These are phyloP conservation scores for Melieria omissa DNA, from an alignment of 2,888 invertebrate species.

Conservation along the genomic window DNA sequence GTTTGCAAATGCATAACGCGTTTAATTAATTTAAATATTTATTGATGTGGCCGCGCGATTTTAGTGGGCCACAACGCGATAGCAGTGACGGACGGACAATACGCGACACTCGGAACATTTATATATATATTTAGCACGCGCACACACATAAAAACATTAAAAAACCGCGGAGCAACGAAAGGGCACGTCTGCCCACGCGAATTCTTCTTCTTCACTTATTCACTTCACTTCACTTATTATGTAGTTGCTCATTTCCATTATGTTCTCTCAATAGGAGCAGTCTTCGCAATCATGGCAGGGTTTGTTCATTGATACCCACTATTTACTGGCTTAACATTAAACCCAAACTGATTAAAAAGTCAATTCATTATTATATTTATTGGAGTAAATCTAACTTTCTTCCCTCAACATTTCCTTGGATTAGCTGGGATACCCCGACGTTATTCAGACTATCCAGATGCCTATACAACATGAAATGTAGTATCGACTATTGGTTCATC, in stretches of 20 bases:
- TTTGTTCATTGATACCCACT: constrained; percentile 79
- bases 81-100: too few relatives aligned
- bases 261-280: constrained; percentile 82
- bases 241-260: constrained; percentile 87
- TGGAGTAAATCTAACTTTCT: constrained; percentile 82
- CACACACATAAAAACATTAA: too few relatives aligned
- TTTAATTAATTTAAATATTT: too few relatives aligned
- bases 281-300: constrained; percentile 81
- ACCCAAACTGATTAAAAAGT: constrained; percentile 72
- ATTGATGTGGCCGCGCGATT: too few relatives aligned
- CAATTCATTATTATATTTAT: constrained; percentile 80
- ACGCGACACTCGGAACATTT: too few relatives aligned
- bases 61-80: too few relatives aligned
- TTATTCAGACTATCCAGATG: constrained; percentile 79
- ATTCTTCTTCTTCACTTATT: too few relatives aligned
- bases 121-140: too few relatives aligned
- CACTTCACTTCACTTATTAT: too few relatives aligned
- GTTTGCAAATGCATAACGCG: too few relatives aligned
- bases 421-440: constrained; percentile 71
- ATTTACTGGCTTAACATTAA: constrained; percentile 73
- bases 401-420: constrained; percentile 79
- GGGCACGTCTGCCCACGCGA: too few relatives aligned
- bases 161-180: too few relatives aligned
- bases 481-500: constrained; percentile 76
- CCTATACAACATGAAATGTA: constrained; percentile 75